These are phyloP conservation scores for Euzetes globulus DNA, from an alignment of 2,888 invertebrate genomes.

Conservation along the genomic window DNA sequence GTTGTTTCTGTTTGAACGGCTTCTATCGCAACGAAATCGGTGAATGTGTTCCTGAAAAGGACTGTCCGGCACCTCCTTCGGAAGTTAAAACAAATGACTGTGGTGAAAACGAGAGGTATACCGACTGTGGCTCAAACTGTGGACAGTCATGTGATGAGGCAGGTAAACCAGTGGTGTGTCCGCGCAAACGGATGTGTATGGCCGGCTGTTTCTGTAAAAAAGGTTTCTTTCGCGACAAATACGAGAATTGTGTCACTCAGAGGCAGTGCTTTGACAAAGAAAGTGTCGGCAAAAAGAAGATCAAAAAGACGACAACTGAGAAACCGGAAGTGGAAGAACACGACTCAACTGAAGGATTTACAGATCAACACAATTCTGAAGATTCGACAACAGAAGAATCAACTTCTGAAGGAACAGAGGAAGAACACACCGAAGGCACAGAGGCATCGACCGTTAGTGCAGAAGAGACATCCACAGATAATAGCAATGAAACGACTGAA, in stretches of 20 bases:
- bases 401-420: too few species aligned
- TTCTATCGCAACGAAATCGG: slow-evolving; percentile 11
- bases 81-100: not conserved
- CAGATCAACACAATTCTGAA: too few species aligned
- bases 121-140: not conserved
- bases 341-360: too few species aligned
- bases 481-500: too few species aligned
- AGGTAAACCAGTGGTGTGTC: not conserved
- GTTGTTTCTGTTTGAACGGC: slow-evolving; percentile 8
- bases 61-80: not conserved
- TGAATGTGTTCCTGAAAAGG: not conserved
- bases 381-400: too few species aligned
- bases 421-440: too few species aligned
- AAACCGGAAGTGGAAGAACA: not conserved
- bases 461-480: too few species aligned
- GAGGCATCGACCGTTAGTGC: too few species aligned
- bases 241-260: not conserved
- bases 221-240: not conserved
- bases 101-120: not conserved
- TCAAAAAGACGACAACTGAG: not conserved
- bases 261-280: not conserved
- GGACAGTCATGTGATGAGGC: not conserved
- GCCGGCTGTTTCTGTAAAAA: slow-evolving; percentile 8
- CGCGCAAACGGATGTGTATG: slow-evolving; percentile 1
- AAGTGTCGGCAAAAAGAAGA: not conserved